Percentiles rank a stretch among this genome's conserved stretches.
These are phyloP conservation scores for Ophiothrix spiculata DNA, from an alignment of 35 echinoderm and acorn worm species.

Conservation along the genomic window DNA sequence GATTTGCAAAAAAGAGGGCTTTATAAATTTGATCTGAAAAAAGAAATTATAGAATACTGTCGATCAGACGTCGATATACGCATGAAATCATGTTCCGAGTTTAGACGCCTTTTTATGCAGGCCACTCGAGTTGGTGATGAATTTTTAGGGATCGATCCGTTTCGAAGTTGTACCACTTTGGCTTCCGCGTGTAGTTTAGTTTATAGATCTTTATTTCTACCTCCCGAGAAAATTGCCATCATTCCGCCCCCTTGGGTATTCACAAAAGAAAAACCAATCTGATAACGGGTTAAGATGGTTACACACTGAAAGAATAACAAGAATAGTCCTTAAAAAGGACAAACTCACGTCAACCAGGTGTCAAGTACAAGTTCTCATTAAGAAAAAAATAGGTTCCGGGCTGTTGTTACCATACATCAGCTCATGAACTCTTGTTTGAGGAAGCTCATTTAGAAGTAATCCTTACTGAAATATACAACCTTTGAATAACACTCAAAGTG, in stretches of 20 bases:
- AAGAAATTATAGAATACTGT: conserved; percentile 59
- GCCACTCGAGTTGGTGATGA: background rate
- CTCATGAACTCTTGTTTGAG: too few relatives aligned
- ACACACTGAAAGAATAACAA: background rate
- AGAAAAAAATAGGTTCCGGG: too few relatives aligned
- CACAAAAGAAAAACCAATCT: conserved; percentile 20
- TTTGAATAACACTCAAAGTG: too few relatives aligned
- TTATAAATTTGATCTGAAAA: conserved; percentile 39
- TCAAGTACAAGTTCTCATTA: too few relatives aligned
- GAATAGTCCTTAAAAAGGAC: too few relatives aligned
- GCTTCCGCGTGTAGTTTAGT: conserved; percentile 71
- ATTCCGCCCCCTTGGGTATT: conserved; percentile 27
- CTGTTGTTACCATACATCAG: too few relatives aligned
- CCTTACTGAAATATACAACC: too few relatives aligned
- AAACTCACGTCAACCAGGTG: too few relatives aligned
- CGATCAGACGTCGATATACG: conserved; percentile 64
- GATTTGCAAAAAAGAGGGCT: conserved; percentile 4
- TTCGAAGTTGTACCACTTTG: conserved; percentile 58
- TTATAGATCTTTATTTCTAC: conserved; percentile 45
- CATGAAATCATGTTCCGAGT: conserved; percentile 35
- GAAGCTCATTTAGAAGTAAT: too few relatives aligned
- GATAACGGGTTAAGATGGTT: conserved; percentile 48
- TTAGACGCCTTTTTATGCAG: conserved; percentile 51
- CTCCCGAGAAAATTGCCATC: conserved; percentile 30
- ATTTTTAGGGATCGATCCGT: conserved; percentile 26